Evolutionary conservation across 1,140 invertebrate species (phyloP).

Genomic region (Triops longicaudatus): DNA sequence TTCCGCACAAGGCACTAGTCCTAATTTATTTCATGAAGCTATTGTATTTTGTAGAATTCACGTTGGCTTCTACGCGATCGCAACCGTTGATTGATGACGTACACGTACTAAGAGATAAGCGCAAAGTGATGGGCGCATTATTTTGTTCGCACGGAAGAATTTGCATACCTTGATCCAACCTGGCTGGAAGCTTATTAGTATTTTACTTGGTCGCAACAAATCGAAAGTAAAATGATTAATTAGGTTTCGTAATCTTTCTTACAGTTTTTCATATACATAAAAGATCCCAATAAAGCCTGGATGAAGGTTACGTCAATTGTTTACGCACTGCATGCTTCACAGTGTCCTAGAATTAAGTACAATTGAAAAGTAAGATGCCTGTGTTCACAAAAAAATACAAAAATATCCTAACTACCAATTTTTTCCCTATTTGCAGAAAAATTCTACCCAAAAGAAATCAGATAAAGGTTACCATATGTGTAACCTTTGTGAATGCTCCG

Average conservation of each 20-base stretch:
- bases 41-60: neutral
- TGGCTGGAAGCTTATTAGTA: neutral
- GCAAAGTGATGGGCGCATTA: conserved; percentile 3
- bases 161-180: too few species aligned
- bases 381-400: too few species aligned
- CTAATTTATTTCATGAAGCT: neutral
- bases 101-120: neutral
- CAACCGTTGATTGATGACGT: neutral
- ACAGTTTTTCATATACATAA: neutral
- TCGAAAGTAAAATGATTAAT: neutral
- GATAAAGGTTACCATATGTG: too few species aligned
- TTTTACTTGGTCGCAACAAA: neutral
- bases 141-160: neutral
- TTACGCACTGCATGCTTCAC: too few species aligned
- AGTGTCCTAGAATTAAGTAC: too few species aligned
- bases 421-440: too few species aligned
- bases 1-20: neutral
- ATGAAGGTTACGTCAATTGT: too few species aligned
- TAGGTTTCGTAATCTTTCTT: neutral
- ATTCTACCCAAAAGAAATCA: too few species aligned
- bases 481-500: too few species aligned
- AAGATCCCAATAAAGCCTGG: too few species aligned
- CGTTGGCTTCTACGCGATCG: neutral
- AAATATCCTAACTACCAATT: too few species aligned
- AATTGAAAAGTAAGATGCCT: too few species aligned